These are phyloP conservation scores for Tenthredo distinguenda DNA, from an alignment of 2,888 invertebrate species.

Conservation along the genomic window DNA sequence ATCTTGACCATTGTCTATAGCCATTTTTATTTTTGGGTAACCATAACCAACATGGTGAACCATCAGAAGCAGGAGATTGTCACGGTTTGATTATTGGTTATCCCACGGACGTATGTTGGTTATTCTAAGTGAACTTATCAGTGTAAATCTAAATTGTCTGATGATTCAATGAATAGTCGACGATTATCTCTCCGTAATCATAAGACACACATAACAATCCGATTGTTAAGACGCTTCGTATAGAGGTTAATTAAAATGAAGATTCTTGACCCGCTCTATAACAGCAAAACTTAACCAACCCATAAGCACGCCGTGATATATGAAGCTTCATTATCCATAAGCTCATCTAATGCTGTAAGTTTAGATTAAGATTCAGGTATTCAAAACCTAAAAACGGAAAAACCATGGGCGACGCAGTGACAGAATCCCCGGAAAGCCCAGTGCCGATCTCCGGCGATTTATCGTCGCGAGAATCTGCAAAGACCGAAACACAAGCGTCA, in stretches of 20 bases:
- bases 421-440: neutral
- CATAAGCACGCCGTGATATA: neutral
- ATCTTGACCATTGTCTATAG: neutral
- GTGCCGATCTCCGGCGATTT: neutral
- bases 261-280: neutral
- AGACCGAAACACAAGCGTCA: neutral
- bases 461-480: neutral
- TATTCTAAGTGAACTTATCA: neutral
- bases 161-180: neutral
- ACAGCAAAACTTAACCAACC: neutral
- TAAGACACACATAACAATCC: neutral
- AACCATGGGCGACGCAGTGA: conserved; percentile 7
- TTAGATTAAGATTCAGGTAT: conserved; percentile 30
- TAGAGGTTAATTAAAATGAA: conserved; percentile 15
- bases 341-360: conserved; percentile 5
- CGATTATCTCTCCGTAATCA: neutral
- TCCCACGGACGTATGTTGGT: neutral
- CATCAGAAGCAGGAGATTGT: neutral
- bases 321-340: neutral
- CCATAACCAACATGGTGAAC: conserved; percentile 27
- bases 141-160: neutral
- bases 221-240: neutral
- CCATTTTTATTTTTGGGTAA: neutral
- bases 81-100: conserved; percentile 8
- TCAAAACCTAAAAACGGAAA: neutral